Conservation (phyloP, 2,888 invertebrate genomes). For the Ophioninae sp. region DNA sequence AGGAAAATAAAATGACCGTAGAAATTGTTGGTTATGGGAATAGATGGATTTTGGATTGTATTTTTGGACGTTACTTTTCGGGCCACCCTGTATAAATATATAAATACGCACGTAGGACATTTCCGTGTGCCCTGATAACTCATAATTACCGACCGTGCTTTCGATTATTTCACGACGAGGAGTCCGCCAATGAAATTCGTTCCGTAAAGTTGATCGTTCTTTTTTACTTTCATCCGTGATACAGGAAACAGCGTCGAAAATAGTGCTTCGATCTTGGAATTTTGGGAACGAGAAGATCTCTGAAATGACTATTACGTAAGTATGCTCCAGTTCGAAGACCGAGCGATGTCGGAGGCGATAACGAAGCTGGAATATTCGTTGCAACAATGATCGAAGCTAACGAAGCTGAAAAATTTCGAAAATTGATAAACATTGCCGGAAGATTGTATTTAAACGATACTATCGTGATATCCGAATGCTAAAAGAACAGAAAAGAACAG, state of each 20-base stretch:
- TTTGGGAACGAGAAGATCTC: neutral
- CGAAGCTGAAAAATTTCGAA: neutral
- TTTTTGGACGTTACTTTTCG: neutral
- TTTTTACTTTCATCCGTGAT: neutral
- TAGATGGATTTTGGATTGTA: neutral
- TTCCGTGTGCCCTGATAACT: conserved; percentile 10
- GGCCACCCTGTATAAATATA: conserved; percentile 9
- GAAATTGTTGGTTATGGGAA: neutral
- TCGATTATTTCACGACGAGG: neutral
- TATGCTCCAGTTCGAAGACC: neutral
- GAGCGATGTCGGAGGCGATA: neutral
- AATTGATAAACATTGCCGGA: neutral
- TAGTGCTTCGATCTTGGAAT: neutral
- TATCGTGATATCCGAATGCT: neutral
- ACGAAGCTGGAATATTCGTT: neutral
- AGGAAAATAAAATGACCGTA: neutral
- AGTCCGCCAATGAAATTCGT: neutral
- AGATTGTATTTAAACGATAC: neutral
- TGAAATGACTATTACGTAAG: neutral
- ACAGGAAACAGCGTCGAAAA: neutral
- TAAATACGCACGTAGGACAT: conserved; percentile 5
- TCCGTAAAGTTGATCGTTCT: neutral
- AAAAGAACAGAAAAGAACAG: neutral
- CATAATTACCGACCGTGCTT: neutral
- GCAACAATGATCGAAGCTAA: neutral